Base-by-base conservation (phyloP, 2,797 vertebrate genomes). In the Morelia viridis region DNA sequence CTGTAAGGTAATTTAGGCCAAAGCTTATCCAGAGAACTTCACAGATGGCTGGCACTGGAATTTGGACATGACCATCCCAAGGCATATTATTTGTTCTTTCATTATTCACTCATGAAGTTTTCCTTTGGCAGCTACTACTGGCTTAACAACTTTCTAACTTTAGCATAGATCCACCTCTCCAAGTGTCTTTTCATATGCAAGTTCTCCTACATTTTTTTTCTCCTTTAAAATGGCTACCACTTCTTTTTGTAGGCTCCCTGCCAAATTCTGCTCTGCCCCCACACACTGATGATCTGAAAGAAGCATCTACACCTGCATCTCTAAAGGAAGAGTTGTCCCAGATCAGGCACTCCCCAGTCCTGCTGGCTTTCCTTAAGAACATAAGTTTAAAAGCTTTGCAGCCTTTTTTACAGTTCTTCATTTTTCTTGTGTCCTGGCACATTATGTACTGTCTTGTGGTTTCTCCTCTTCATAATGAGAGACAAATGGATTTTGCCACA, bases 401-500 rank as follows among this genome's bases (percentile, higher is more conserved):
- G 53, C 6, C 68, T 88, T 88, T 90, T 91, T 62, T 68, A 80
- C n/a, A n/a, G 53, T 50, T 87, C 80, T 89, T 84, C 62, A 58
- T 92, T 92, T 92, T 92, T 92, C 91, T 58, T 71, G 61, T n/a
- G 61, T 61, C 90, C 61, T 92, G 91, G 87, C 88, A 71, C 50
- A 12, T 89, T 89, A 57, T 46, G 41, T 65, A 46, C 60, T 85
- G 31, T 61, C 61, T 19, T 58, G 46, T 50, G 62, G 80, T 85
- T 92, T 92, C 80, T 50, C 26, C 53, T 89, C 61, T 84, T 85
- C 46, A 89, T 89, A 89, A 92, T 85, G 53, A 68, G 50, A 92
- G 87, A 92, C 80, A 92, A 92, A 89, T 92, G 76, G 91, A 89
- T 92, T 85, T 92, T 85, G 80, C 88, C 35, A 92, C 88, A 92